Conservation (phyloP, 2,113 vertebrate genomes). For the Saimiri boliviensis region DNA sequence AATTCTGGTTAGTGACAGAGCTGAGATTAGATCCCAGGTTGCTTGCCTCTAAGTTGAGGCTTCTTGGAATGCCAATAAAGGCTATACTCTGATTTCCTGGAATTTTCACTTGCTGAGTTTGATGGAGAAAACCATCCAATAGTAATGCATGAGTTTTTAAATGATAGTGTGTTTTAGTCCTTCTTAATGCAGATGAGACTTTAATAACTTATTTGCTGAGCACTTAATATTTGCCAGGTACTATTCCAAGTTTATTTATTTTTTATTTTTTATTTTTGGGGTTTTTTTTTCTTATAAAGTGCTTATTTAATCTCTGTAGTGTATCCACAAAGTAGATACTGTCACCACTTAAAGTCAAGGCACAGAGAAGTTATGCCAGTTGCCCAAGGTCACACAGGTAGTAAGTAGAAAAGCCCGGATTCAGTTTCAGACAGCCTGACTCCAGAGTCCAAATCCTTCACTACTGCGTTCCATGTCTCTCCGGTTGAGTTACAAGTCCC, state of each 20-base stretch:
- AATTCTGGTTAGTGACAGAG: background rate
- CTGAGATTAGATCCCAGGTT: background rate
- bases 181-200: background rate
- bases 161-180: background rate
- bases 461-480: background rate
- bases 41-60: background rate
- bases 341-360: background rate
- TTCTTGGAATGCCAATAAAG: background rate
- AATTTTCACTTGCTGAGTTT: slow-evolving; percentile 3
- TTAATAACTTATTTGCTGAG: background rate
- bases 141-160: background rate
- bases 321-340: background rate
- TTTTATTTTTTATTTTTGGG: no score
- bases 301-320: background rate
- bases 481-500: background rate
- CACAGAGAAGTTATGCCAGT: background rate
- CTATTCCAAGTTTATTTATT: background rate
- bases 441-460: background rate
- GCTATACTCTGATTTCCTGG: background rate
- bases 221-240: background rate
- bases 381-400: background rate
- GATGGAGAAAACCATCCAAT: background rate
- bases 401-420: background rate
- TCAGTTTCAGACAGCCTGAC: background rate
- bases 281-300: background rate